Base-by-base conservation (phyloP, 2,888 invertebrate species). In the Quadroppia sp. region DNA sequence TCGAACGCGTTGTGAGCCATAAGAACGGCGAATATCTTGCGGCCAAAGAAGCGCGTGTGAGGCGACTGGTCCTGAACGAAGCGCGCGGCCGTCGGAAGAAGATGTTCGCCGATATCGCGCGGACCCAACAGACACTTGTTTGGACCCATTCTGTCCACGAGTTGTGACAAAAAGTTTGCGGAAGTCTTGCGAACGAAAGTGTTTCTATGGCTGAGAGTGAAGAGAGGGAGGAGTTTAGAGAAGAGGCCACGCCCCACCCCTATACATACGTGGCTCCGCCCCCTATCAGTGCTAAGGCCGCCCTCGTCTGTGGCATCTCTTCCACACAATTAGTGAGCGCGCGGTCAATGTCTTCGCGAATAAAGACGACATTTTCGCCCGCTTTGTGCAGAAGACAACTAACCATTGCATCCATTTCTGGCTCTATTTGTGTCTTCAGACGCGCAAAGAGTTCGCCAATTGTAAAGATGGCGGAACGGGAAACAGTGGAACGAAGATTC, bases 301-400 rank as follows among this genome's bases (percentile, higher is more conserved):
- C 81, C 75, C 82, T 80, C 74, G 76, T 77, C 23, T 89, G 87
- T 36, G 88, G 87, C 23, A 92, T 86, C 76, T 89, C 86, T 74
- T 91, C 89, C 75, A 92, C 89, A 87, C 98, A 89, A 17, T 87
- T 86, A 79, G 89, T 90, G 56, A 98, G 83, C 0, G 95, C 91
- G 13, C 86, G 86, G 74, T 89, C 89, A 2, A 94, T 92, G 82
- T 97, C 97, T 45, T 90, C 90, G 28, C 95, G 86, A 71, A 98
- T 86, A 82, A 98, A 96, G 79, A 90, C 89, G 83, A 95, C 96
- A 9, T 94, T 95, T 81, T 98, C 97, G 0, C 94, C 94, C 71
- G 92, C 90, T 76, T 95, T 89, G 78, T 91, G 90, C 40, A 97
- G 85, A 74, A 97, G 83, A 13, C 91, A 89, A 28, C 87, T 87